phyloP scores from a whole-genome alignment of 2,888 invertebrate genomes.

The Philereme vetulata region DNA sequence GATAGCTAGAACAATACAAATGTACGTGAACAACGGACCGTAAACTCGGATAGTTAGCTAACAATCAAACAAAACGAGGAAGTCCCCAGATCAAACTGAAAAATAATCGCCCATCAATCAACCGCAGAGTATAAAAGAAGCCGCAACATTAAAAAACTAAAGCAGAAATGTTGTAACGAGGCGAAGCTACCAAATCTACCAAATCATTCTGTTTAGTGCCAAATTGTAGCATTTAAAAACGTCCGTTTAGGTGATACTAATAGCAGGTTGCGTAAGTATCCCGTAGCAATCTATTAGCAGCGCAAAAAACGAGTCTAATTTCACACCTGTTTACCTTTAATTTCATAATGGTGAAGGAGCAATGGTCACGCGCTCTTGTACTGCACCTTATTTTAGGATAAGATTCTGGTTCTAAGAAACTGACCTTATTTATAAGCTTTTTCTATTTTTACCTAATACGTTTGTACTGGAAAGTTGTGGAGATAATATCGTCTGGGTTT shows the following conservation, averaged over 20 bases:
- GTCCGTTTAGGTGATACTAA: constrained; percentile 72
- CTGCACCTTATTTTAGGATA: constrained; percentile 7
- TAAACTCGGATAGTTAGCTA: constrained; percentile 48
- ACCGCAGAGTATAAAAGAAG: constrained; percentile 64
- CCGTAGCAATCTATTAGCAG: constrained; percentile 74
- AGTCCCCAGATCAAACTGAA: constrained; percentile 70
- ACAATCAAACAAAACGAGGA: constrained; percentile 67
- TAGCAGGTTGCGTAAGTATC: constrained; percentile 69
- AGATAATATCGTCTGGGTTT: too few species aligned
- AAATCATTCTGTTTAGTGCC: constrained; percentile 81
- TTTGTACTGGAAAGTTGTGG: too few species aligned
- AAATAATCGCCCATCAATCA: constrained; percentile 82
- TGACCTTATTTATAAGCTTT: background rate
- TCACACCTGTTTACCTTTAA: constrained; percentile 82
- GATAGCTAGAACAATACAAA: constrained; percentile 52
- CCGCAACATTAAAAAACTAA: constrained; percentile 79
- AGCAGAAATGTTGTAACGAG: constrained; percentile 79
- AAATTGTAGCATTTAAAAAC: constrained; percentile 81
- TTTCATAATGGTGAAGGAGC: constrained; percentile 72
- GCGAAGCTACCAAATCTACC: constrained; percentile 75
- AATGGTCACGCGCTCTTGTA: constrained; percentile 56
- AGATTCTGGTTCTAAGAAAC: background rate
- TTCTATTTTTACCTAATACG: too few species aligned
- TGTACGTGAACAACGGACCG: constrained; percentile 52
- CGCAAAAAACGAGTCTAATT: constrained; percentile 79